Base-by-base conservation (phyloP, 2,888 invertebrate genomes). In the Panorpa germanica region DNA sequence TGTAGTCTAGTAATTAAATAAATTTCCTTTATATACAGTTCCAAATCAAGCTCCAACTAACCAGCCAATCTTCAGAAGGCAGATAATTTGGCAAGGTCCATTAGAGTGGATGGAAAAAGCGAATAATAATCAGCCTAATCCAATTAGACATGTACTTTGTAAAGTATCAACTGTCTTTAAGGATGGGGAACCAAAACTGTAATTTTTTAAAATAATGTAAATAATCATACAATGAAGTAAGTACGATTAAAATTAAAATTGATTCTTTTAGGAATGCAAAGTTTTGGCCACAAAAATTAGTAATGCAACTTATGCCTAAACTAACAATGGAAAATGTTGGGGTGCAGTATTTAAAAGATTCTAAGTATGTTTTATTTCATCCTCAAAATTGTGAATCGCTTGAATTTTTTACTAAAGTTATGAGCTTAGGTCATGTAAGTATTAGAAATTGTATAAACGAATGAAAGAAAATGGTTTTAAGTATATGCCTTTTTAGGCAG, bases 231-330 rank as follows among this genome's bases (percentile, higher is more conserved):
- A 6, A 20, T 25, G 8, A 24, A 28, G n/a, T n/a, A n/a, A n/a
- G n/a, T n/a, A n/a, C n/a, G n/a, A n/a, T n/a, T n/a, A n/a, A n/a
- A n/a, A n/a, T n/a, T n/a, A n/a, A n/a, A n/a, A n/a, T 33, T 32
- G 18, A 37, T 25, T 26, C 18, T 45, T 47, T 32, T 43, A 72
- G 71, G 34, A 86, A 85, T 56, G 85, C 88, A 2, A 83, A 85
- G 45, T 80, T 81, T 17, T 95, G 93, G 93, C 91, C 93, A 0
- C 68, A 69, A 40, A 88, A 86, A 46, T 53, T 95, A 20, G 69
- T 88, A 28, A 90, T 93, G 85, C 91, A 91, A 53, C 52, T 93
- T 38, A 85, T 93, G 76, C 93, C 91, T 0, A 90, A 88, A 45
- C 76, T 78, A 45, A 58, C 93, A 37, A 78, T 93, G 41, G 83